Conservation (phyloP, 2,888 invertebrate genomes). For the Apeira syringaria region DNA sequence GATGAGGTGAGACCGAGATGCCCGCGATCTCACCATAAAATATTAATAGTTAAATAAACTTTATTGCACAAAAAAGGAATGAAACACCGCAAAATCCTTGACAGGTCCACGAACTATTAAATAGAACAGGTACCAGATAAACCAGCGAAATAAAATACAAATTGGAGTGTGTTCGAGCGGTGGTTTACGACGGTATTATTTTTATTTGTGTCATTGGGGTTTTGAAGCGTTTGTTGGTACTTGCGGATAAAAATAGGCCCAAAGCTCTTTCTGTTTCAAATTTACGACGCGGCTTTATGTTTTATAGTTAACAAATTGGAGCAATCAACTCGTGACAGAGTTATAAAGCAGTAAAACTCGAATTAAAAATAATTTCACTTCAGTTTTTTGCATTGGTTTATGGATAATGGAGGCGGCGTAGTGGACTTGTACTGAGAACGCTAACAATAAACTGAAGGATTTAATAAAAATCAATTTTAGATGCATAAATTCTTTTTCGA, state of each 20-base stretch:
- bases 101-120: conserved; percentile 39
- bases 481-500: conserved; percentile 13
- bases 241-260: conserved; percentile 11
- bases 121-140: conserved; percentile 42
- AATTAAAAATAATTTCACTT: conserved; percentile 40
- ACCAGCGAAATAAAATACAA: conserved; percentile 40
- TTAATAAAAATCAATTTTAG: conserved; percentile 17
- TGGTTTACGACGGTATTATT: conserved; percentile 53
- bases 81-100: conserved; percentile 24
- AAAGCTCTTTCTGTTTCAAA: conserved; percentile 41
- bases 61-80: conserved; percentile 38
- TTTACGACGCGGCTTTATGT: conserved; percentile 51
- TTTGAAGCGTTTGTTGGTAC: conserved; percentile 13
- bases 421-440: conserved; percentile 3
- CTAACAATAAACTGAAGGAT: conserved; percentile 17
- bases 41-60: conserved; percentile 37
- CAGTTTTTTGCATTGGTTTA: conserved; percentile 34
- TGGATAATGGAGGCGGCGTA: conserved; percentile 14
- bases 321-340: conserved; percentile 58
- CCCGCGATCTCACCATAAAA: conserved; percentile 19
- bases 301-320: conserved; percentile 73
- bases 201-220: conserved; percentile 34
- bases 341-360: conserved; percentile 57
- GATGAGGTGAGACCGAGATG: not conserved
- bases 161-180: conserved; percentile 22